phyloP scores from a whole-genome alignment of 2,888 invertebrate genomes.

The Netelia melanura region DNA sequence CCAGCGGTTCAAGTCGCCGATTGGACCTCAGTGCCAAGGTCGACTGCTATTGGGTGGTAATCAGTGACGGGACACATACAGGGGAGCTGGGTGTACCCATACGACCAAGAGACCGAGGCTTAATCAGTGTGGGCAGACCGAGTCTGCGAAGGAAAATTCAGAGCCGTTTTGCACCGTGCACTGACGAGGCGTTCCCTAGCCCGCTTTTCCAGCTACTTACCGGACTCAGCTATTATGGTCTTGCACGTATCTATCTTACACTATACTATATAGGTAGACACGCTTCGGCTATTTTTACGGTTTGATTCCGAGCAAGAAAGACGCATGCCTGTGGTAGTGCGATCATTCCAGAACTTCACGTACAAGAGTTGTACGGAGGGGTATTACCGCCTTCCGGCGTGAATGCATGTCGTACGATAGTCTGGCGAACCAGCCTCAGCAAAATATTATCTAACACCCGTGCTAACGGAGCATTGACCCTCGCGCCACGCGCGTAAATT shows the following conservation, averaged over 20 bases:
- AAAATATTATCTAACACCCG: not conserved
- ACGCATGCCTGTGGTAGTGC: too few species aligned
- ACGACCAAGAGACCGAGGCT: not conserved
- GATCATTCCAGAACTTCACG: too few species aligned
- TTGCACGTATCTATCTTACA: not conserved
- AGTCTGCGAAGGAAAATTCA: not conserved
- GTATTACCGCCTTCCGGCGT: not conserved
- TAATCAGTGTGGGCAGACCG: not conserved
- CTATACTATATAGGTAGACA: not conserved
- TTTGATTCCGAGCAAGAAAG: too few species aligned
- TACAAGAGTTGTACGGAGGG: too few species aligned
- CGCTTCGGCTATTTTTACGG: too few species aligned
- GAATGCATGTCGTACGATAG: not conserved
- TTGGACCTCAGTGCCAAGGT: conserved; percentile 55
- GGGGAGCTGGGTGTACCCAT: not conserved
- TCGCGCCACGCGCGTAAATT: not conserved
- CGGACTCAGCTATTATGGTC: not conserved
- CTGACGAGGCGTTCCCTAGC: not conserved
- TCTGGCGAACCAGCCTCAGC: not conserved
- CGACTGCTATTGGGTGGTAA: not conserved
- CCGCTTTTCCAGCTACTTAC: not conserved
- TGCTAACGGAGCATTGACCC: conserved; percentile 2
- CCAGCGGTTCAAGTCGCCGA: conserved; percentile 50
- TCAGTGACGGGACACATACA: not conserved
- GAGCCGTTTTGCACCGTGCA: not conserved